Percentiles rank a stretch among this genome's conserved stretches.
Conservation (phyloP, 2,113 vertebrate species). For the Leptodactylus fuscus region DNA sequence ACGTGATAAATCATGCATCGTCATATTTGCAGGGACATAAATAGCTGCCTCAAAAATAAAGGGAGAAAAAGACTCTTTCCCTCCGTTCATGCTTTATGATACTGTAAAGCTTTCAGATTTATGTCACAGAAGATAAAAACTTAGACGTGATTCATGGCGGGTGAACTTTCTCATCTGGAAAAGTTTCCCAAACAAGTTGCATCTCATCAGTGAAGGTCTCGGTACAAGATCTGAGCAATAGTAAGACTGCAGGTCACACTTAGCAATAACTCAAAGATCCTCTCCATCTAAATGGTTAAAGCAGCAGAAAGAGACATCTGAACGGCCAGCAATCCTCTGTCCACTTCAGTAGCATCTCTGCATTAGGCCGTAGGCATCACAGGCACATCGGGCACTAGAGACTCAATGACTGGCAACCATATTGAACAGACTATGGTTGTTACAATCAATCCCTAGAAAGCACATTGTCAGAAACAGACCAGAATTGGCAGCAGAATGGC, state of each 20-base stretch:
- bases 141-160: neutral
- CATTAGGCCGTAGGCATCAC: neutral
- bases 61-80: neutral
- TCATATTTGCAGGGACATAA: neutral
- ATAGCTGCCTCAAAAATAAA: neutral
- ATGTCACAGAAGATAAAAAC: constrained; percentile 5
- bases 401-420: neutral
- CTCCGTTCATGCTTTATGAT: neutral
- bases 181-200: neutral
- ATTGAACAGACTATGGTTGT: neutral
- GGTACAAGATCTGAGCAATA: too few relatives aligned
- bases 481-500: too few relatives aligned
- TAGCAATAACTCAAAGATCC: too few relatives aligned
- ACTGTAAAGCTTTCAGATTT: neutral
- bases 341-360: too few relatives aligned
- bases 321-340: too few relatives aligned
- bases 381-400: neutral
- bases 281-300: too few relatives aligned
- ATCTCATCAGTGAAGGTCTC: too few relatives aligned
- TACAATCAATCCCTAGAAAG: neutral
- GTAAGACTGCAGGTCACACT: too few relatives aligned
- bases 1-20: constrained; percentile 28
- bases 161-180: neutral
- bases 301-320: too few relatives aligned
- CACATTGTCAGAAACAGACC: neutral